Evolutionary conservation across 2,888 invertebrate genomes (phyloP).

Genomic region (Pseudanteris insignis): DNA sequence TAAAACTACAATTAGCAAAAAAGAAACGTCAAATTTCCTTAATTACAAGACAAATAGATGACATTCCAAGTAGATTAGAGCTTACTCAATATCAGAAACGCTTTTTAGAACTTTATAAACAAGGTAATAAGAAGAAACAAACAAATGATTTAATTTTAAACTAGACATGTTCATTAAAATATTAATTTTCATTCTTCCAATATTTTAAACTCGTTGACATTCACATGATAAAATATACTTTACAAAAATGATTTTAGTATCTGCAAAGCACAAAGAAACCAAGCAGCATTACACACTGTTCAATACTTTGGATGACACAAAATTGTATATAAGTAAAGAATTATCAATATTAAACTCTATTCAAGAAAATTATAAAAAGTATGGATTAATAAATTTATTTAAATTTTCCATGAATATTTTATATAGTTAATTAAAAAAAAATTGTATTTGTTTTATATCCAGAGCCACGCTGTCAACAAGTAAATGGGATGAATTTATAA

Average conservation of each 20-base stretch:
- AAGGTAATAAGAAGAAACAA: too few relatives aligned
- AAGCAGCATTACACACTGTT: conserved; percentile 97
- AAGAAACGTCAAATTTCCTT: conserved; percentile 81
- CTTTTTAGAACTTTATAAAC: conserved; percentile 95
- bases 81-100: conserved; percentile 94
- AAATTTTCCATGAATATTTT: too few relatives aligned
- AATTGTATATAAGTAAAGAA: conserved; percentile 91
- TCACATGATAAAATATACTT: too few relatives aligned
- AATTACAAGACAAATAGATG: conserved; percentile 87
- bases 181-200: too few relatives aligned
- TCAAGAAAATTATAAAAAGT: conserved; percentile 87
- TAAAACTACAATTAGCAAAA: conserved; percentile 79
- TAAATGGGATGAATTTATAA: conserved; percentile 87
- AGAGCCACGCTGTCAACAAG: conserved; percentile 85
- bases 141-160: too few relatives aligned
- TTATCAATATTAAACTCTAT: conserved; percentile 87
- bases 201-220: too few relatives aligned
- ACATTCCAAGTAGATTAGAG: conserved; percentile 92
- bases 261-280: conserved; percentile 94
- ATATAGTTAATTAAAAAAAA: too few relatives aligned
- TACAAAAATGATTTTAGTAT: too few relatives aligned
- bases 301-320: conserved; percentile 95
- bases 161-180: too few relatives aligned
- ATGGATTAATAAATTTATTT: too few relatives aligned
- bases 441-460: conserved; percentile 33